Percentiles rank a stretch among this genome's conserved stretches.
phyloP scores from a whole-genome alignment of 2,888 invertebrate genomes.

The Ceramica pisi region DNA sequence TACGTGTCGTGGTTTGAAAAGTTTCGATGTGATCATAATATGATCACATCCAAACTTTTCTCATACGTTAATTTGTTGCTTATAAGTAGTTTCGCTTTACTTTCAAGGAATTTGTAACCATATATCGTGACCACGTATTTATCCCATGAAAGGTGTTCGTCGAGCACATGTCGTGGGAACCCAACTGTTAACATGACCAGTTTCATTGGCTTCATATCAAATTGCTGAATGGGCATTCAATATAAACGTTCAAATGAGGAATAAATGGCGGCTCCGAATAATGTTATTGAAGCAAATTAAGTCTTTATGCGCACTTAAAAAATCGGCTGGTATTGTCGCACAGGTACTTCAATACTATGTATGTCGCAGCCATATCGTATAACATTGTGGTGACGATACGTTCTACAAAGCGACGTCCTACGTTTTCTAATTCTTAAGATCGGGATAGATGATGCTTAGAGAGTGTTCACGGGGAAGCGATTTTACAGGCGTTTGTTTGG shows the following conservation, averaged over 20 bases:
- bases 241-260: constrained; percentile 45
- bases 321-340: constrained; percentile 13
- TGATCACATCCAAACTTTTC: not conserved
- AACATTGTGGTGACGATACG: too few species aligned
- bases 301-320: constrained; percentile 39
- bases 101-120: constrained; percentile 59
- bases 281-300: constrained; percentile 52
- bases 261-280: constrained; percentile 40
- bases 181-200: constrained; percentile 63
- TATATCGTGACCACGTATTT: constrained; percentile 42
- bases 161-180: constrained; percentile 65
- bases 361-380: too few species aligned
- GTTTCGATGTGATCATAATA: not conserved
- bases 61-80: constrained; percentile 12
- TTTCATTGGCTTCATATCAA: constrained; percentile 71
- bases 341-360: too few species aligned
- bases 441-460: too few species aligned
- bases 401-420: too few species aligned
- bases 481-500: too few species aligned
- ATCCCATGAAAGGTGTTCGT: constrained; percentile 46
- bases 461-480: too few species aligned
- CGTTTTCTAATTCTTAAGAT: too few species aligned
- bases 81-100: constrained; percentile 19
- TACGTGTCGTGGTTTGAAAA: too few species aligned
- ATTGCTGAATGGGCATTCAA: constrained; percentile 61